phyloP scores from a whole-genome alignment of 2,113 vertebrate species.

The Piprites chloris region DNA sequence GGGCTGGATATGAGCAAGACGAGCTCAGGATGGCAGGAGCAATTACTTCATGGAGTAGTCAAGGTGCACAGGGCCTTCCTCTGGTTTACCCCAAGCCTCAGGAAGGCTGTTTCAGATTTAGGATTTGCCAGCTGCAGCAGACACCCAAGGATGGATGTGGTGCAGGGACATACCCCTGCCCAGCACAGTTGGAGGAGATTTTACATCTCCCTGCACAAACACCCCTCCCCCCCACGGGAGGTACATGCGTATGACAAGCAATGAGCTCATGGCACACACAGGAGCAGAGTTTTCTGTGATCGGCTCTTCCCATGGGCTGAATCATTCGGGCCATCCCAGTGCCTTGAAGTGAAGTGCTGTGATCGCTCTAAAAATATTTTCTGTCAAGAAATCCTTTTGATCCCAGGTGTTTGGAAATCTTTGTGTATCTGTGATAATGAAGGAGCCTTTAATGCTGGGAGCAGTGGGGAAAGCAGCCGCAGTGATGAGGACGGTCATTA shows the following conservation, averaged over 20 bases:
- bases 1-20: neutral
- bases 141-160: rapidly evolving
- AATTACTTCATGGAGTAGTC: neutral
- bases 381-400: neutral
- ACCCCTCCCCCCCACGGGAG: no score
- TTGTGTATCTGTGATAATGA: neutral
- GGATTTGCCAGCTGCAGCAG: neutral
- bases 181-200: neutral
- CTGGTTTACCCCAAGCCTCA: neutral
- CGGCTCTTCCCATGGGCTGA: neutral
- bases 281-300: neutral
- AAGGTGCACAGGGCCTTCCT: neutral
- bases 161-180: neutral
- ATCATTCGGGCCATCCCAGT: neutral
- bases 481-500: neutral
- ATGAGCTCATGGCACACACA: rapidly evolving
- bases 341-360: neutral
- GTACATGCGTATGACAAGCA: rapidly evolving
- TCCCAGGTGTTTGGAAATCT: neutral
- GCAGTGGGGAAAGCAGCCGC: neutral
- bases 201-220: neutral
- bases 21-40: neutral
- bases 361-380: neutral
- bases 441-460: neutral
- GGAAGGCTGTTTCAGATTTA: neutral